These are phyloP conservation scores for Hesperophylax magnus DNA, from an alignment of 1,140 invertebrate genomes.

Conservation along the genomic window DNA sequence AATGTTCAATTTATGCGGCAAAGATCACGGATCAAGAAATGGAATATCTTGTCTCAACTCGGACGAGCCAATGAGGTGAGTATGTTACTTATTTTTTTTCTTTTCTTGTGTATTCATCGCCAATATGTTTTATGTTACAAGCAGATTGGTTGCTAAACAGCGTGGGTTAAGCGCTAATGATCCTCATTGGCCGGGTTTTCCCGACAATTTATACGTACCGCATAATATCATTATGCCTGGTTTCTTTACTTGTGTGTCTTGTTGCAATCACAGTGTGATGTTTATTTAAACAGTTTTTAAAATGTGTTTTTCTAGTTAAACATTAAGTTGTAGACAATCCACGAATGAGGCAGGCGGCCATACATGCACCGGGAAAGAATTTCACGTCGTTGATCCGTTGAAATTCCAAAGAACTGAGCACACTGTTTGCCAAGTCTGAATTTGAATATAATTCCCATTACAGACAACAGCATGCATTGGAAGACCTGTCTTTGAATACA, in stretches of 20 bases:
- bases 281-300: background rate
- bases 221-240: too few species aligned
- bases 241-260: too few species aligned
- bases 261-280: too few species aligned
- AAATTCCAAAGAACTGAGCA: constrained; percentile 14
- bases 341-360: background rate
- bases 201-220: background rate
- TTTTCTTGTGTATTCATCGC: constrained; percentile 7
- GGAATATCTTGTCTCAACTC: constrained; percentile 27
- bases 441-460: constrained; percentile 35
- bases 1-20: constrained; percentile 47
- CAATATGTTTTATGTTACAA: background rate
- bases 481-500: constrained; percentile 30
- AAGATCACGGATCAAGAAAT: constrained; percentile 41
- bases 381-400: constrained; percentile 24
- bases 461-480: constrained; percentile 24
- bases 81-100: background rate
- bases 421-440: constrained; percentile 30
- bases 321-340: background rate
- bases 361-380: background rate
- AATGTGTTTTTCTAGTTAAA: background rate
- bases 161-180: background rate
- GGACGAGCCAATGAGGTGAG: background rate
- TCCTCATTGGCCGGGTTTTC: background rate
- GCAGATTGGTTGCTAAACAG: background rate